Evolutionary conservation across 2,113 vertebrate genomes (phyloP).

Genomic region (Laticauda colubrina): DNA sequence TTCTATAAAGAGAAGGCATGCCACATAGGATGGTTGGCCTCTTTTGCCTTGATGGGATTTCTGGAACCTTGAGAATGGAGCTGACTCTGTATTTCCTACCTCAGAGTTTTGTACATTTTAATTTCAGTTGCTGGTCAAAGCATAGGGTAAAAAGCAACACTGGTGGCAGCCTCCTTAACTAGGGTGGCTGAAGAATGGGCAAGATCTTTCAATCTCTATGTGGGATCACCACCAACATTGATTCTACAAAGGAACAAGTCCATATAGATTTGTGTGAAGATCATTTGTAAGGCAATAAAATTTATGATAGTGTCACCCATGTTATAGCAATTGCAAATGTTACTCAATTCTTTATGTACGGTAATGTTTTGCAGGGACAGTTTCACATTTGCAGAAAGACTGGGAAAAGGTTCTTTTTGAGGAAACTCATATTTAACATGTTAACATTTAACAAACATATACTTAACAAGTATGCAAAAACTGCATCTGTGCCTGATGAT

Average conservation of each 20-base stretch:
- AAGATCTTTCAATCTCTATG: not conserved
- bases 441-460: not conserved
- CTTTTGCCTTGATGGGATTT: slow-evolving; percentile 52
- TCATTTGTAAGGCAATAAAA: not conserved
- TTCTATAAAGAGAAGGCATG: slow-evolving; percentile 42
- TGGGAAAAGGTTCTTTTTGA: not conserved
- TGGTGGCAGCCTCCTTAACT: not conserved
- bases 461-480: not conserved
- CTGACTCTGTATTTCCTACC: slow-evolving; percentile 49
- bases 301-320: not conserved
- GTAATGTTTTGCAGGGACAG: not conserved
- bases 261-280: not conserved
- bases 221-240: not conserved
- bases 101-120: slow-evolving; percentile 1
- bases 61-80: slow-evolving; percentile 32
- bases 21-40: slow-evolving; percentile 11
- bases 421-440: not conserved
- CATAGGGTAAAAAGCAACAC: not conserved
- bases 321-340: not conserved
- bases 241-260: not conserved
- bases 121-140: slow-evolving; percentile 10
- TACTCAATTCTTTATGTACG: not conserved
- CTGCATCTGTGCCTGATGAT: not conserved
- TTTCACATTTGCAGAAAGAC: not conserved
- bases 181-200: not conserved